phyloP scores from a whole-genome alignment of 53 echinoderm and acorn worm genomes.

The Apostichopus leukothele region DNA sequence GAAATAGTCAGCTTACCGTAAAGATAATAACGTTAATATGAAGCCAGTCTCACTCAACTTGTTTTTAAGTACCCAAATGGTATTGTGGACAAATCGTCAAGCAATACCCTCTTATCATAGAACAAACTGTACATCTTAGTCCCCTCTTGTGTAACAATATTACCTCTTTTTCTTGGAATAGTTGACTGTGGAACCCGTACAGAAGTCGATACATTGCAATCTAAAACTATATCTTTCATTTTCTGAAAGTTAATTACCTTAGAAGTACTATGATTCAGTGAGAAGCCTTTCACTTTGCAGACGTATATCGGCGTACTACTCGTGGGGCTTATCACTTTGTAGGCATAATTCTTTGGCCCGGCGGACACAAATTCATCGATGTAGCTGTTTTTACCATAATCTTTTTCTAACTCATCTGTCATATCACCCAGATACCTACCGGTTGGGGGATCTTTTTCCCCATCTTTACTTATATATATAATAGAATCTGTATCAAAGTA shows the following conservation, averaged over 20 bases:
- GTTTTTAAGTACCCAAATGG: neutral
- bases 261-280: constrained; percentile 27
- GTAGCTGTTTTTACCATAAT: constrained; percentile 51
- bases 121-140: constrained; percentile 17
- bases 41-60: too few species aligned
- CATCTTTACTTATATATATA: constrained; percentile 44
- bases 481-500: constrained; percentile 52
- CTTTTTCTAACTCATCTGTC: constrained; percentile 57
- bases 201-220: neutral
- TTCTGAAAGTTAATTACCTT: constrained; percentile 19
- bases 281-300: constrained; percentile 52
- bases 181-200: neutral
- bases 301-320: neutral
- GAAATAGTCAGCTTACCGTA: too few species aligned
- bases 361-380: constrained; percentile 47
- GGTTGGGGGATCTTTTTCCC: constrained; percentile 25
- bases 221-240: neutral
- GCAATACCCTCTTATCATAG: constrained; percentile 32
- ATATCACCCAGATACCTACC: constrained; percentile 59
- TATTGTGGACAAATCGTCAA: neutral
- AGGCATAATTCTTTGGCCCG: constrained; percentile 59
- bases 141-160: constrained; percentile 12
- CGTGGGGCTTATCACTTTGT: constrained; percentile 10
- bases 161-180: neutral
- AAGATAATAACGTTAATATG: too few species aligned